Evolutionary conservation across 2,888 invertebrate genomes (phyloP).

Genomic region (Eupithecia dodoneata): DNA sequence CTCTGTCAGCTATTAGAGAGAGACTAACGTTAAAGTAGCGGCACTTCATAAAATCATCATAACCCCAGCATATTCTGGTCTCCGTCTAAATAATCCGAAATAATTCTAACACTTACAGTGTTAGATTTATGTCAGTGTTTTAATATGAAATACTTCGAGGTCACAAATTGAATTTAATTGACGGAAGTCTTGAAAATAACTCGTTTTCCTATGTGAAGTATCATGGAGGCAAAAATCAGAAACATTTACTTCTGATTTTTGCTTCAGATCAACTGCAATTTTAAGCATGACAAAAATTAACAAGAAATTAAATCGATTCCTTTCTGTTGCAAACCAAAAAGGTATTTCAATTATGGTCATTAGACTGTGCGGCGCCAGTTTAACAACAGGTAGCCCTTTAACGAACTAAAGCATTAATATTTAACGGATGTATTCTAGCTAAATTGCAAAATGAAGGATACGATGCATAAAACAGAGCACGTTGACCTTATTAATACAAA

Average conservation of each 20-base stretch:
- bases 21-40: neutral
- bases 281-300: neutral
- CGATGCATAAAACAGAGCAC: constrained; percentile 35
- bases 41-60: neutral
- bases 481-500: constrained; percentile 18
- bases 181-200: neutral
- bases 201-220: neutral
- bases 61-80: too few species aligned
- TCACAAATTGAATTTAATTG: too few species aligned
- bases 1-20: constrained; percentile 29
- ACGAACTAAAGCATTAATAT: constrained; percentile 35
- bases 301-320: neutral
- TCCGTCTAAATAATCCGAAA: too few species aligned
- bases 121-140: too few species aligned
- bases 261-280: neutral
- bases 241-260: neutral
- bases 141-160: too few species aligned
- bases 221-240: neutral
- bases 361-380: constrained; percentile 5
- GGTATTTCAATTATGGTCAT: neutral
- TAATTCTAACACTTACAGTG: too few species aligned
- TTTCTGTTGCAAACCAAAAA: neutral
- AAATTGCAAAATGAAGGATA: constrained; percentile 36
- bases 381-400: constrained; percentile 7
- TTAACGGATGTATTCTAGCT: constrained; percentile 32